phyloP scores from a whole-genome alignment of 2,888 invertebrate genomes.

The Crematogaster levior region DNA sequence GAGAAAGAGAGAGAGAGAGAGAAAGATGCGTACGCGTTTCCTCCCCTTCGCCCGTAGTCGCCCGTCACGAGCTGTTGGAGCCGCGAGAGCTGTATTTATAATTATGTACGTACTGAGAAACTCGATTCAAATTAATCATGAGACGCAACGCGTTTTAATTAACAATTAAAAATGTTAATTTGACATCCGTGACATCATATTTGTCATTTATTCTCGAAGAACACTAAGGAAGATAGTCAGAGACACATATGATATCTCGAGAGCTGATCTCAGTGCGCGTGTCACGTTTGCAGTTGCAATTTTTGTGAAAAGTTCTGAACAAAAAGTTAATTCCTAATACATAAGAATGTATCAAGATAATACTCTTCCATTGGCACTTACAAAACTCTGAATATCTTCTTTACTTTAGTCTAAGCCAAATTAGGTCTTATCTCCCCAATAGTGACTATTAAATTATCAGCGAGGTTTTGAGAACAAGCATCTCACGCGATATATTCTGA shows the following conservation, averaged over 20 bases:
- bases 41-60: neutral
- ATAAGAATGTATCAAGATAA: neutral
- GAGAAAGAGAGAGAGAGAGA: neutral
- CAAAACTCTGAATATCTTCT: neutral
- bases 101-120: neutral
- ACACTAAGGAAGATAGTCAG: neutral
- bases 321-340: neutral
- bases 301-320: neutral
- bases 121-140: constrained; percentile 11
- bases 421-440: neutral
- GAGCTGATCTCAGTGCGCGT: neutral
- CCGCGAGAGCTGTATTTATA: constrained; percentile 23
- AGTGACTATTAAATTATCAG: constrained; percentile 42
- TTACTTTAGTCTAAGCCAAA: neutral
- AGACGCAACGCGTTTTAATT: constrained; percentile 5
- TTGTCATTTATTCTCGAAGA: neutral
- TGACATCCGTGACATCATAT: neutral
- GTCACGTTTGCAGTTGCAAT: neutral
- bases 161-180: constrained; percentile 1
- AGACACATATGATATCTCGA: too few species aligned
- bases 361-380: neutral
- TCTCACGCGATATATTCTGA: constrained; percentile 34
- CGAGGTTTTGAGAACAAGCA: too few species aligned
- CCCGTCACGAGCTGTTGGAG: neutral
- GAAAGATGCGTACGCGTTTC: neutral